phyloP scores from a whole-genome alignment of 2,888 invertebrate species.

The Acleris emargana region DNA sequence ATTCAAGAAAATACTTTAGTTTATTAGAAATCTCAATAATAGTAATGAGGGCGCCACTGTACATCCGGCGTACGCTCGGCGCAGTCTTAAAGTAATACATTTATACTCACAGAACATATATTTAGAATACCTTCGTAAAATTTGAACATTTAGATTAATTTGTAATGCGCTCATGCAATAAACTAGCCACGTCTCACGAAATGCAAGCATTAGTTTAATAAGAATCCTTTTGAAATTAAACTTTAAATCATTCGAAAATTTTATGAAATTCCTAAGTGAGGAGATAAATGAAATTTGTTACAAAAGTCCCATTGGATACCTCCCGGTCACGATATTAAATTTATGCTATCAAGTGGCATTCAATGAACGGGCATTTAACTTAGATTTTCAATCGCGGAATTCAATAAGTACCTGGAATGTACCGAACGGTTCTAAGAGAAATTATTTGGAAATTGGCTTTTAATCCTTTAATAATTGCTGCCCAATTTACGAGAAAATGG shows the following conservation, averaged over 20 bases:
- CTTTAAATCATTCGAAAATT: slow-evolving; percentile 75
- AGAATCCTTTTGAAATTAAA: slow-evolving; percentile 47
- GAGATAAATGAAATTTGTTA: slow-evolving; percentile 82
- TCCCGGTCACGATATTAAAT: slow-evolving; percentile 78
- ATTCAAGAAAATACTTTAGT: too few species aligned
- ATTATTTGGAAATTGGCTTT: slow-evolving; percentile 18
- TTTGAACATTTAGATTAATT: too few species aligned
- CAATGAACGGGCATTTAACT: slow-evolving; percentile 72
- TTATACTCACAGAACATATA: too few species aligned
- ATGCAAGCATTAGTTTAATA: slow-evolving; percentile 39
- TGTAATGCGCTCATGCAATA: not conserved
- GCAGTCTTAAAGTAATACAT: too few species aligned
- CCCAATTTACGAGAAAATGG: slow-evolving; percentile 16
- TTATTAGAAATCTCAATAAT: too few species aligned
- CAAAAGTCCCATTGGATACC: slow-evolving; percentile 74
- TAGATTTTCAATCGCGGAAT: slow-evolving; percentile 69
- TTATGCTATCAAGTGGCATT: slow-evolving; percentile 78
- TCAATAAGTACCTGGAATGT: slow-evolving; percentile 57
- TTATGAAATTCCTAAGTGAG: slow-evolving; percentile 73
- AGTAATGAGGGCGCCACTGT: too few species aligned
- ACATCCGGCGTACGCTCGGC: too few species aligned
- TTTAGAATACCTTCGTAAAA: too few species aligned
- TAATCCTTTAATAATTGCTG: slow-evolving; percentile 17
- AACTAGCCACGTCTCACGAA: slow-evolving; percentile 1
- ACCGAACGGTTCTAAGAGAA: slow-evolving; percentile 31